Base-by-base conservation (phyloP, 2,888 invertebrate genomes). In the Synergus japonicus region DNA sequence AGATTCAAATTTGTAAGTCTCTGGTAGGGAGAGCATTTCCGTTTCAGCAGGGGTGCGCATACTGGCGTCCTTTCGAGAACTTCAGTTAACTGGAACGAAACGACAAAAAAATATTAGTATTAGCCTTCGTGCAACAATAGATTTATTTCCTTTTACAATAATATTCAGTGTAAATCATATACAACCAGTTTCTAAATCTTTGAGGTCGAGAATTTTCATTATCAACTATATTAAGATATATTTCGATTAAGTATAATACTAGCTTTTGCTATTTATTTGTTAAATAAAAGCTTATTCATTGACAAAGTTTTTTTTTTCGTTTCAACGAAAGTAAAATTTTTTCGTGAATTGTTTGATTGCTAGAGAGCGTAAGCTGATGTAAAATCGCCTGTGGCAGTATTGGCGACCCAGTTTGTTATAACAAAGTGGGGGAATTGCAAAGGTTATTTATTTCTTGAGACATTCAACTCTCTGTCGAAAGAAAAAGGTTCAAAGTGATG, bases 11-110 rank as follows among this genome's bases (percentile, higher is more conserved):
- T 87, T 86, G 85, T 89, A 89, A 83, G 85, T 87, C 85, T 89
- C 89, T 82, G 89, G 87, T 79, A 88, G 89, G 64, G 89, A 82
- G 81, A 89, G 85, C 73, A 87, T 88, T 83, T 92, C 91, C 78
- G 89, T 88, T 79, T 91, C 90, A 69, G 89, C 90, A 78, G 90
- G 89, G 69, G 91, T 89, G 81, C 90, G 90, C 91, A 91, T 91
- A 80, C 83, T 86, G 76, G 79, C 60, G 58, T 76, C 64, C 58
- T 81, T 80, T 49, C 41, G 76, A 77, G 43, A 18, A 41, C 67
- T 64, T 63, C 69, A 80, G 63, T 37, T 37, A 73, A 9, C 79
- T 79, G 67, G 12, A 80, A 82, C 77, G 64, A 65, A 79, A 22
- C 29, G 8, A 22, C 65, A 67, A 54, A 58, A 77, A 58, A 76